Conservation (phyloP, 2,113 vertebrate species). For the cattle (Bos taurus) region DNA sequence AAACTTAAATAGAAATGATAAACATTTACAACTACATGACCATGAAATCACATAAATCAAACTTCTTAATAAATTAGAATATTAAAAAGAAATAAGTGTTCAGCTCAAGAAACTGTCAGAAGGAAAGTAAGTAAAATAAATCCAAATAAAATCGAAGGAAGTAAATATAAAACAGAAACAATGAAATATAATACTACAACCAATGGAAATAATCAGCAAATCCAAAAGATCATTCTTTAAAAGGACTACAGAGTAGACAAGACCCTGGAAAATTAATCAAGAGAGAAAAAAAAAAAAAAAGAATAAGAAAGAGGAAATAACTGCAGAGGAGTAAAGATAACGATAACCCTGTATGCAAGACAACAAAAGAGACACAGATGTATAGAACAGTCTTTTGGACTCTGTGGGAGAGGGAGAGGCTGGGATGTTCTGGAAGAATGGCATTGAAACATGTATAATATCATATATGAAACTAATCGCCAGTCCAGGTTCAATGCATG, state of each 20-base stretch:
- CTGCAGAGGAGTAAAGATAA: not conserved
- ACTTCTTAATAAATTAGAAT: not conserved
- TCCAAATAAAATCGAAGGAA: not conserved
- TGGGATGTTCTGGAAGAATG: too few relatives aligned
- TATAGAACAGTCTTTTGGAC: too few relatives aligned
- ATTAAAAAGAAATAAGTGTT: not conserved
- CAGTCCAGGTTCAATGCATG: too few relatives aligned
- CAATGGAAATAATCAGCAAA: not conserved
- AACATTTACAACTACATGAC: not conserved
- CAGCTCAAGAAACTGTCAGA: not conserved
- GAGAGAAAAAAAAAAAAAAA: not conserved
- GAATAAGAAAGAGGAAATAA: not conserved
- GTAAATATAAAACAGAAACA: not conserved
- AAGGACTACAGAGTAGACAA: not conserved
- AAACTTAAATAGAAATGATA: not conserved
- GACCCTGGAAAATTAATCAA: not conserved
- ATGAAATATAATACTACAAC: not conserved
- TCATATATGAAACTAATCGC: too few relatives aligned
- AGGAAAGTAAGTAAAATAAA: conserved; percentile 28
- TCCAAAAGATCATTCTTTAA: not conserved
- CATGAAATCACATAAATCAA: not conserved
- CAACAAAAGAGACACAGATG: too few relatives aligned
- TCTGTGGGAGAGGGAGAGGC: too few relatives aligned
- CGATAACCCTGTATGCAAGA: too few relatives aligned
- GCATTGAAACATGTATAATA: too few relatives aligned